phyloP scores from a whole-genome alignment of 2,888 invertebrate species.

The Diadegma fenestrale region DNA sequence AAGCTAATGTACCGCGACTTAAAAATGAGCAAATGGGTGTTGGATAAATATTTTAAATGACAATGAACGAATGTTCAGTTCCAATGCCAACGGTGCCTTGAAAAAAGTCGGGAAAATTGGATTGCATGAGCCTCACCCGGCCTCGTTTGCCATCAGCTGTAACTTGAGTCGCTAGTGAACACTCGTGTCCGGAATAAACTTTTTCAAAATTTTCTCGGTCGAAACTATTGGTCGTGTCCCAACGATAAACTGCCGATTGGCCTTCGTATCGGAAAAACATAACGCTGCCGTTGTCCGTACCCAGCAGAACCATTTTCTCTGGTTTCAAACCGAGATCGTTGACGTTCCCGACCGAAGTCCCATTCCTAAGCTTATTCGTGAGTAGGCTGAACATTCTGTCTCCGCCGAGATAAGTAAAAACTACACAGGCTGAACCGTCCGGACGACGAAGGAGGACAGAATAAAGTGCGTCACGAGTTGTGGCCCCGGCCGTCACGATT shows the following conservation, averaged over 20 bases:
- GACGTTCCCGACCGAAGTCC: conserved; percentile 86
- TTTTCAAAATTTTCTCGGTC: conserved; percentile 85
- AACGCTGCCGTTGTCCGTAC: conserved; percentile 88
- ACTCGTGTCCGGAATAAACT: conserved; percentile 86
- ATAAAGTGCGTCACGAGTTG: conserved; percentile 88
- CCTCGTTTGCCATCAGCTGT: conserved; percentile 87
- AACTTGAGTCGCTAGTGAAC: conserved; percentile 87
- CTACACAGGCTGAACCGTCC: conserved; percentile 87
- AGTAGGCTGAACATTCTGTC: conserved; percentile 88
- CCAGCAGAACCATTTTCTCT: conserved; percentile 87
- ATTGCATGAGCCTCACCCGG: conserved; percentile 87
- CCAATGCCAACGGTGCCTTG: conserved; percentile 88
- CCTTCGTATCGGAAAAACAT: conserved; percentile 88
- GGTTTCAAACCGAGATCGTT: conserved; percentile 87
- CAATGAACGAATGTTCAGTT: conserved; percentile 86
- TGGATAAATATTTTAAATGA: conserved; percentile 72
- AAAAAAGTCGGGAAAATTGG: conserved; percentile 89
- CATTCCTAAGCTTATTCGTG: conserved; percentile 88
- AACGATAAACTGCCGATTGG: conserved; percentile 87
- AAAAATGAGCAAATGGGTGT: background rate
- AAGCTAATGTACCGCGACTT: too few species aligned
- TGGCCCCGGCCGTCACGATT: conserved; percentile 85
- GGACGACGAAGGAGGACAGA: conserved; percentile 87
- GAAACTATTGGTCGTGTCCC: conserved; percentile 86
- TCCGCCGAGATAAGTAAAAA: conserved; percentile 89